These are phyloP conservation scores for Austrofundulus limnaeus DNA, from an alignment of 2,113 vertebrate genomes.

Conservation along the genomic window DNA sequence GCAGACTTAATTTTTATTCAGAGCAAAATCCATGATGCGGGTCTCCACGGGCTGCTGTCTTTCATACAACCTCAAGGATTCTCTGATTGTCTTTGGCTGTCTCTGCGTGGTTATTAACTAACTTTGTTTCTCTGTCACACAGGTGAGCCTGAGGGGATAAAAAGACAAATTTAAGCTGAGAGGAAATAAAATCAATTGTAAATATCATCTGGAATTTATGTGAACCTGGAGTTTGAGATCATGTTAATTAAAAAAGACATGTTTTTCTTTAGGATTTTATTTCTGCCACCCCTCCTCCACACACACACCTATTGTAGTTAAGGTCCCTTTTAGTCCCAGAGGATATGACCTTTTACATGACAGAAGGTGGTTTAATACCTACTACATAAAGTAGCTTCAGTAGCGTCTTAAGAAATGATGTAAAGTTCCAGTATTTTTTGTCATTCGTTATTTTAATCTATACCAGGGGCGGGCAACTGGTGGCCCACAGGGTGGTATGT, in stretches of 20 bases:
- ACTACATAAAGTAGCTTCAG: no score
- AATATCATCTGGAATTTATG: constrained; percentile 49
- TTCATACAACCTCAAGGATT: constrained; percentile 47
- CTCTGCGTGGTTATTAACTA: constrained; percentile 41
- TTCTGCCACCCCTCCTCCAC: constrained; percentile 37
- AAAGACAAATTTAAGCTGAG: constrained; percentile 21
- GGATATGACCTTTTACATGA: constrained; percentile 26
- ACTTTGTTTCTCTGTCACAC: constrained; percentile 43
- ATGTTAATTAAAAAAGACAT: constrained; percentile 56
- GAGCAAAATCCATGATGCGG: constrained; percentile 21
- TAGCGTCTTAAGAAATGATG: no score
- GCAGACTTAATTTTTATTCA: constrained; percentile 44
- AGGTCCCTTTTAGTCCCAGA: constrained; percentile 32
- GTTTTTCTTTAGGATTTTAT: constrained; percentile 41
- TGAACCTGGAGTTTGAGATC: constrained; percentile 17
- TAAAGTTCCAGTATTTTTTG: no score
- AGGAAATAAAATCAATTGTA: constrained; percentile 49
- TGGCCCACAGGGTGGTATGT: no score
- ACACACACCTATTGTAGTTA: constrained; percentile 22
- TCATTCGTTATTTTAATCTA: no score
- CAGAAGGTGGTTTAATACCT: constrained; percentile 33
- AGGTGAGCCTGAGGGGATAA: constrained; percentile 39
- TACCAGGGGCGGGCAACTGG: no score
- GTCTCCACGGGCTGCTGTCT: constrained; percentile 47
- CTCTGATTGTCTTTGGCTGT: constrained; percentile 34